Percentiles rank a stretch among this genome's conserved stretches.
Conservation (phyloP, 2,113 vertebrate species). For the Pelodiscus sinensis region DNA sequence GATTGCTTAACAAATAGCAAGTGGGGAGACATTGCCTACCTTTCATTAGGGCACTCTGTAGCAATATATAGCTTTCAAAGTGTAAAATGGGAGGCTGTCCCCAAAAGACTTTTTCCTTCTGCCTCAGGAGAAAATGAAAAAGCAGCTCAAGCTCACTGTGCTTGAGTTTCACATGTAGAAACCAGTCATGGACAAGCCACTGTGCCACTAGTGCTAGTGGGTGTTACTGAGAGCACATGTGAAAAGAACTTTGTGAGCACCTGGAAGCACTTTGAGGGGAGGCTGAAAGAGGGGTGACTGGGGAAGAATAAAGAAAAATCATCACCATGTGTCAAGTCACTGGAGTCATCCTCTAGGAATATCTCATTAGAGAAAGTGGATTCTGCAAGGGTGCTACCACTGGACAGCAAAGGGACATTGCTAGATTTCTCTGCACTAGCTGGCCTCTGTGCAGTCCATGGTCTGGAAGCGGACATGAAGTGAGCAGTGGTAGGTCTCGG, state of each 20-base stretch:
- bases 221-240: constrained; percentile 21
- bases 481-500: neutral
- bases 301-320: neutral
- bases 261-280: neutral
- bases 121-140: neutral
- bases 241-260: no score
- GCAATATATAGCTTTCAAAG: neutral
- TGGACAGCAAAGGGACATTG: constrained; percentile 35
- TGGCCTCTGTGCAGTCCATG: constrained; percentile 27
- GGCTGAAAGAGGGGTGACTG: constrained; percentile 8
- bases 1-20: neutral
- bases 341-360: constrained; percentile 78
- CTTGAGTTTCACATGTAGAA: neutral
- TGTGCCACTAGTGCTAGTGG: neutral
- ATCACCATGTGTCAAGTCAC: constrained; percentile 89
- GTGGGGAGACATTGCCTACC: neutral
- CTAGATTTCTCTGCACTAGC: neutral
- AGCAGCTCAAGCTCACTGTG: accelerated
- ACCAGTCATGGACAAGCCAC: neutral
- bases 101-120: neutral
- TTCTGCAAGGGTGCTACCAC: constrained; percentile 64
- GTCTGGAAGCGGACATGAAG: constrained; percentile 50
- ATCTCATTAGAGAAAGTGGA: constrained; percentile 57
- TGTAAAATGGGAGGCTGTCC: neutral
- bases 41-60: neutral